These are phyloP conservation scores for Pyrgus malvae DNA, from an alignment of 2,888 invertebrate species.

Conservation along the genomic window DNA sequence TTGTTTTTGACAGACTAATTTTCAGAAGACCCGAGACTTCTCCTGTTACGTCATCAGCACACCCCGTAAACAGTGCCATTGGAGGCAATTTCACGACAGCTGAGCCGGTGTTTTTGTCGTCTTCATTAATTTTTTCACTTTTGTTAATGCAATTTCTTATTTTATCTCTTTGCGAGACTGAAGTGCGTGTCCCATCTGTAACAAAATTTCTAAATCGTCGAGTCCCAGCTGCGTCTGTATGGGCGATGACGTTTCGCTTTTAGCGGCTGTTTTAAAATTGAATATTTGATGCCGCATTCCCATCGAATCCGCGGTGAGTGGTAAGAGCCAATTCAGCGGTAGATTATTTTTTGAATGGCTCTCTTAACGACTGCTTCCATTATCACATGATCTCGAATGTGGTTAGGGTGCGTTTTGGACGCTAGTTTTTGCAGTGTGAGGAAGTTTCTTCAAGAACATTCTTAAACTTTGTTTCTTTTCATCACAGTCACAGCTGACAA, in stretches of 20 bases:
- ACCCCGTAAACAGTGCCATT: constrained; percentile 67
- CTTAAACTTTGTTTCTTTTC: not conserved
- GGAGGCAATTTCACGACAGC: constrained; percentile 64
- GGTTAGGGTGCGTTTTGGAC: constrained; percentile 15
- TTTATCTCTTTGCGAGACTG: constrained; percentile 65
- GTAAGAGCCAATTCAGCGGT: constrained; percentile 61
- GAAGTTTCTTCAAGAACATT: not conserved
- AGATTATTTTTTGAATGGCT: constrained; percentile 69
- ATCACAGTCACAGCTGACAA: too few species aligned
- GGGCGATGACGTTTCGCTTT: constrained; percentile 80
- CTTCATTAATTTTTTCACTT: constrained; percentile 75
- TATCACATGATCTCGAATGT: constrained; percentile 29
- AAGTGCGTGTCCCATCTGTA: constrained; percentile 78
- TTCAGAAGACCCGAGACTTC: constrained; percentile 65
- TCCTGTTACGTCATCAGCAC: constrained; percentile 65
- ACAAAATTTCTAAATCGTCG: constrained; percentile 76
- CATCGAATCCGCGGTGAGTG: constrained; percentile 71
- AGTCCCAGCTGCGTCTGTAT: constrained; percentile 76
- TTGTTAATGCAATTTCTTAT: constrained; percentile 77
- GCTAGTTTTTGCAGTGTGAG: not conserved
- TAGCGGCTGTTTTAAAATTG: constrained; percentile 82
- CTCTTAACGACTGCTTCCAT: constrained; percentile 35
- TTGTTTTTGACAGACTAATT: constrained; percentile 80
- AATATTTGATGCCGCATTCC: constrained; percentile 80
- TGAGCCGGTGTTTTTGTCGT: constrained; percentile 67